Conservation (phyloP, 2,797 vertebrate genomes). For the Scolopax rusticola region DNA sequence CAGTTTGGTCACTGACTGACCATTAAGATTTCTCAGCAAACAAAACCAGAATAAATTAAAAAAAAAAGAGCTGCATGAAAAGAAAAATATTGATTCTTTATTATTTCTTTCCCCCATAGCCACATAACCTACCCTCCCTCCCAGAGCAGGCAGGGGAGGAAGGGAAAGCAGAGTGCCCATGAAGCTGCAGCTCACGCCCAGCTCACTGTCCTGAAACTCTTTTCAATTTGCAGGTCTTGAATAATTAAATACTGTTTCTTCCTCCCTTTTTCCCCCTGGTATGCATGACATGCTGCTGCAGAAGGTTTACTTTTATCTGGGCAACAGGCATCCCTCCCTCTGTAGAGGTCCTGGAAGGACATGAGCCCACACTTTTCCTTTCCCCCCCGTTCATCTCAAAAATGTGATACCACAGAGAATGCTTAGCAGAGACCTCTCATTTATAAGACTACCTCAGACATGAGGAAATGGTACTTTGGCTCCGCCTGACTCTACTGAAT, state of each 20-base stretch:
- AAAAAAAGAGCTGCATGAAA: neutral
- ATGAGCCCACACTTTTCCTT: neutral
- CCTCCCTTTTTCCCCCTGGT: neutral
- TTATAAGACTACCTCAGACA: conserved; percentile 20
- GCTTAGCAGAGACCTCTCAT: neutral
- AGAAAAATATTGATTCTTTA: neutral
- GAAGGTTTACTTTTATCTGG: neutral
- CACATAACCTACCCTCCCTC: neutral
- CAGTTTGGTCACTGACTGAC: neutral
- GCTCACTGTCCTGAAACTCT: conserved; percentile 40
- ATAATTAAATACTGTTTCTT: conserved; percentile 60
- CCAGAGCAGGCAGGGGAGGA: neutral
- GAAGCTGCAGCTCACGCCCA: neutral
- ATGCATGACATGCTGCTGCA: neutral
- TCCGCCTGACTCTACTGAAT: conserved; percentile 46
- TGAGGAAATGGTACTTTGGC: conserved; percentile 1
- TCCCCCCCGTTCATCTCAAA: neutral
- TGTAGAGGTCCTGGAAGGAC: neutral
- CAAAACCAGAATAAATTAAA: neutral
- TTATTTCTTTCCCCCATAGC: neutral
- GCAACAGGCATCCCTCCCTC: neutral
- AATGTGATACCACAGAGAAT: neutral
- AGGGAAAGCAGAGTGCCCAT: neutral
- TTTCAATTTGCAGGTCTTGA: conserved; percentile 44
- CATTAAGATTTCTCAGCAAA: conserved; percentile 12